Evolutionary conservation across 2,888 invertebrate species (phyloP), one percentile per base, ranked within the genome.

Genomic region (Hedya salicella): DNA sequence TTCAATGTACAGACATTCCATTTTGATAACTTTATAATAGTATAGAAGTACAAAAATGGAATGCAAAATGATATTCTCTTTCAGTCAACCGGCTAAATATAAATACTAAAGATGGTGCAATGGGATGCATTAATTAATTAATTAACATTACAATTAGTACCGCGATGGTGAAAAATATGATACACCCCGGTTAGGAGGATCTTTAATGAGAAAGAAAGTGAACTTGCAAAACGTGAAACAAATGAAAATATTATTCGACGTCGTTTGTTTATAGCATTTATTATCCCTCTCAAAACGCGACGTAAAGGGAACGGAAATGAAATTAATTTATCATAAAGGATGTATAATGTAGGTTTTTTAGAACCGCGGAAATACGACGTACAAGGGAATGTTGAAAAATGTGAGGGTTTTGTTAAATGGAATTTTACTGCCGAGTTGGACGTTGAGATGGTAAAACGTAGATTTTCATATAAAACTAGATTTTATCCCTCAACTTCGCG

Each of bases 251-350:
- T 53, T 14, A 53, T 25, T 5, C 32, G 14, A 21, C 46, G 19
- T n/a, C 40, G 8, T 60, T 50, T 60, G 50, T 60, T 60, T 60
- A 21, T 30, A 25, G 40, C 40, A 60, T 60, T 60, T 60, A 60
- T 40, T 50, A 60, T 60, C 50, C 40, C 49, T 14, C 32, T 30
- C 9, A 19, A 49, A 49, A 3, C 49, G 49, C 19, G 25, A 50
- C 49, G 36, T 25, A 60, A 49, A 50, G 48, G 49, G 49, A 25
- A 16, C 49, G 40, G 60, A 42, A 50, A 60, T 60, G 40, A 50
- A 60, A 60, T 60, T 50, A 50, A 60, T 60, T 60, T 40, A 50
- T 60, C 60, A 50, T 60, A 50, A 50, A 19, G 46, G 57, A 32
- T 40, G 49, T 30, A 14, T 50, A 50, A 50, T 50, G 60, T 48